A percentile compares a stretch with the other conserved stretches of the same genome.
Evolutionary conservation across 2,888 invertebrate genomes (phyloP).

Genomic region (Brenthis daphne): DNA sequence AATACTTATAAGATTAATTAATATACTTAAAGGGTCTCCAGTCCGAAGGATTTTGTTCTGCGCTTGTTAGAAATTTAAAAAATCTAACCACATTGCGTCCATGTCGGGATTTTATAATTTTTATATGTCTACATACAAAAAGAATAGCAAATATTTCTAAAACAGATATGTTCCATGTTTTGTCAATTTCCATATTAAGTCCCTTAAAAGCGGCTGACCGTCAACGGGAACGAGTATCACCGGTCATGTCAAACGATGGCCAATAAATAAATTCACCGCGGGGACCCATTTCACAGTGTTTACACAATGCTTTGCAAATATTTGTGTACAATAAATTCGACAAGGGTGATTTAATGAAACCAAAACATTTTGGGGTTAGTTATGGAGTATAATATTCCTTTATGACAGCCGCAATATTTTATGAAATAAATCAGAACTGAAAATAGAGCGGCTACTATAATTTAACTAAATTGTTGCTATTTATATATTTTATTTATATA

Average conservation of each 20-base stretch:
- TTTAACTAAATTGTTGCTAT: constrained; percentile 5
- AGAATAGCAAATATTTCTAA: no score
- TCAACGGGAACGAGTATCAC: constrained; percentile 24
- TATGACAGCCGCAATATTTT: constrained; percentile 36
- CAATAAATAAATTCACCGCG: constrained; percentile 67
- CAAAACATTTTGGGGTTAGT: constrained; percentile 58
- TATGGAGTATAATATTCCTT: constrained; percentile 38
- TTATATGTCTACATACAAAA: no score
- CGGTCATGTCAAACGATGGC: constrained; percentile 57
- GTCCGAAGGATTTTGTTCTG: no score
- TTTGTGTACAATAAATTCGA: constrained; percentile 59
- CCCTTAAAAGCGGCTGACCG: constrained; percentile 13
- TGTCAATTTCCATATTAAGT: constrained; percentile 2
- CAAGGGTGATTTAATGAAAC: constrained; percentile 73
- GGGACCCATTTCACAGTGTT: constrained; percentile 63
- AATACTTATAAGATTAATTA: no score
- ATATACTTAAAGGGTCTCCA: no score
- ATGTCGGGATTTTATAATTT: no score
- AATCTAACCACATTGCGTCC: no score
- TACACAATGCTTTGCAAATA: constrained; percentile 65
- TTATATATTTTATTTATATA: constrained; percentile 2
- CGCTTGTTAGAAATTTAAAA: no score
- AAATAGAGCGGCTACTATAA: constrained; percentile 16
- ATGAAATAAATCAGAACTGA: constrained; percentile 35
- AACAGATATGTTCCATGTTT: no score